These are phyloP conservation scores for Amblyraja radiata DNA, from an alignment of 2,797 vertebrate species.

Conservation along the genomic window DNA sequence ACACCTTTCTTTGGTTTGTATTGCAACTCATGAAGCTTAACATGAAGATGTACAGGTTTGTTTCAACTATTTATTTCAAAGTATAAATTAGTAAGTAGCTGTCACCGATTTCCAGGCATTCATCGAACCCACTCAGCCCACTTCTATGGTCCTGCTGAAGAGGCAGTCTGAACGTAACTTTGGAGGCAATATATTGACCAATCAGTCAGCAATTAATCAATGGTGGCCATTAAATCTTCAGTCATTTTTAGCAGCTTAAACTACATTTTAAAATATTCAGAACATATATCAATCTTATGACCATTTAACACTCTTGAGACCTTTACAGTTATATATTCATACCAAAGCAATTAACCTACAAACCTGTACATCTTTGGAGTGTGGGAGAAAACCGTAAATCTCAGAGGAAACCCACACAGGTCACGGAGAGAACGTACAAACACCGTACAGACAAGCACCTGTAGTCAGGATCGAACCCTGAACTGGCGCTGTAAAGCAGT, in stretches of 20 bases:
- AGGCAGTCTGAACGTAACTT: constrained; percentile 10
- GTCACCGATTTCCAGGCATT: not conserved
- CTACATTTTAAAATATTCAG: not conserved
- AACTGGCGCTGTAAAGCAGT: no score
- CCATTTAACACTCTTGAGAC: constrained; percentile 5
- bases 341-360: no score
- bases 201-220: constrained; percentile 25
- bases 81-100: not conserved
- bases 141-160: not conserved
- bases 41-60: no score
- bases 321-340: not conserved
- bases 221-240: not conserved
- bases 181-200: constrained; percentile 6
- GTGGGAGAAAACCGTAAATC: no score
- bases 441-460: no score
- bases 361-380: no score
- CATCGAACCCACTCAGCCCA: not conserved
- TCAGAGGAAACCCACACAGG: no score
- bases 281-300: not conserved
- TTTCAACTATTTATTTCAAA: not conserved
- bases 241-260: not conserved
- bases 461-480: no score
- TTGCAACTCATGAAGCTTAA: not conserved
- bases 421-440: no score
- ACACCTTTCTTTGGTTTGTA: not conserved